phyloP scores from a whole-genome alignment of 2,888 invertebrate genomes.

The Morpho deidamia region DNA sequence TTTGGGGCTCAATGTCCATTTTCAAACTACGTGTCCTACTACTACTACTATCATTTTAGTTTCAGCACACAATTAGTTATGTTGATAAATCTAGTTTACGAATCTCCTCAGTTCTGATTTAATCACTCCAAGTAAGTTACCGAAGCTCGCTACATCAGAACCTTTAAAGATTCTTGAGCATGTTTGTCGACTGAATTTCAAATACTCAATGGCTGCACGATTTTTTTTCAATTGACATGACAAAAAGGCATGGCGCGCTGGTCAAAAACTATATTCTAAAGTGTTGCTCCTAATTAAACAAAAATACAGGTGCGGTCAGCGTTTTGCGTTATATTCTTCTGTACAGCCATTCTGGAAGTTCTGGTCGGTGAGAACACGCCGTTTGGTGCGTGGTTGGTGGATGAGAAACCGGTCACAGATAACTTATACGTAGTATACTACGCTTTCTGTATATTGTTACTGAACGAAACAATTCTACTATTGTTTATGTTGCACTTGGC shows the following conservation, averaged over 20 bases:
- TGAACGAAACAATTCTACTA: constrained; percentile 32
- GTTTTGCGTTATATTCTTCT: constrained; percentile 32
- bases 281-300: neutral
- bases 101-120: no score
- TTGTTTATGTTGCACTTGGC: constrained; percentile 28
- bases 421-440: constrained; percentile 22
- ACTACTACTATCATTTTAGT: no score
- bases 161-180: no score
- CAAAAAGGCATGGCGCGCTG: neutral
- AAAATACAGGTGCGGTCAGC: constrained; percentile 36
- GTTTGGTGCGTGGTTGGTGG: constrained; percentile 18
- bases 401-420: constrained; percentile 1
- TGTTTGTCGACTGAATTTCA: no score
- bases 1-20: no score
- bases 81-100: no score
- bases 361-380: constrained; percentile 22
- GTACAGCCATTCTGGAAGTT: constrained; percentile 29
- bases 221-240: no score
- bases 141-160: no score
- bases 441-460: constrained; percentile 27
- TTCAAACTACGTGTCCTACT: no score
- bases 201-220: no score
- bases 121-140: no score
- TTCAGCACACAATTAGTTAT: no score
- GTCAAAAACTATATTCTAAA: neutral